A percentile compares a stretch with the other conserved stretches of the same genome.
Evolutionary conservation across 2,113 vertebrate species (phyloP).

Genomic region (Pygathrix nemaeus): DNA sequence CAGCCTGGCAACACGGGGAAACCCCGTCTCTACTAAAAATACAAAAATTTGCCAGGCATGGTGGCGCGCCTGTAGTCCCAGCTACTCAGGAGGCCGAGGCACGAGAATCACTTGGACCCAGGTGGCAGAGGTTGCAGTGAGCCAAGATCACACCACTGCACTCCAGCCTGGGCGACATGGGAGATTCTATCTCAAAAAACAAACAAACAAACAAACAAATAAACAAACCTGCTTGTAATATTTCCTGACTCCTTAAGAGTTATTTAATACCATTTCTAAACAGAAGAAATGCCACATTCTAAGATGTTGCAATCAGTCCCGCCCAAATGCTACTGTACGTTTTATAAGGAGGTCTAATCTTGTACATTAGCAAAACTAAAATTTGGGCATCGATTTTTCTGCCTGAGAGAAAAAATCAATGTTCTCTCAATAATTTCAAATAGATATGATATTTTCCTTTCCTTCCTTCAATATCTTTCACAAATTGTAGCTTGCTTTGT

Average conservation of each 20-base stretch:
- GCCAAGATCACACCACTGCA: too few species aligned
- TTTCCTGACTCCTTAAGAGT: conserved; percentile 15
- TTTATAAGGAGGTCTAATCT: conserved; percentile 51
- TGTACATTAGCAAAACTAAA: conserved; percentile 66
- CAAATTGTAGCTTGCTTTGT: conserved; percentile 44
- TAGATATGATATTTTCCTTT: conserved; percentile 8
- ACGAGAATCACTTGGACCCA: too few species aligned
- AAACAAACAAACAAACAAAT: too few species aligned
- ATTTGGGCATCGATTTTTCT: conserved; percentile 63
- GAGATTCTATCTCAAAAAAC: too few species aligned
- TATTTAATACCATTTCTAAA: background rate
- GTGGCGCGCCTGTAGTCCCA: too few species aligned
- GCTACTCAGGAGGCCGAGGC: too few species aligned
- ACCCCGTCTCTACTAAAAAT: too few species aligned
- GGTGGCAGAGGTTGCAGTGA: too few species aligned
- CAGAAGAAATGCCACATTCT: background rate
- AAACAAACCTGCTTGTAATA: background rate
- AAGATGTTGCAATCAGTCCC: background rate
- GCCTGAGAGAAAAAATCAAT: conserved; percentile 43
- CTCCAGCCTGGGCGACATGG: too few species aligned
- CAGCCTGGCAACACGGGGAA: too few species aligned
- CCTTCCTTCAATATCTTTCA: conserved; percentile 34
- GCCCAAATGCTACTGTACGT: background rate
- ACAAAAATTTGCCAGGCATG: too few species aligned
- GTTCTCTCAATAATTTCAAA: conserved; percentile 59